Evolutionary conservation across 2,888 invertebrate species (phyloP), one percentile per base, ranked within the genome.

Genomic region (Cheilosia vulpina): DNA sequence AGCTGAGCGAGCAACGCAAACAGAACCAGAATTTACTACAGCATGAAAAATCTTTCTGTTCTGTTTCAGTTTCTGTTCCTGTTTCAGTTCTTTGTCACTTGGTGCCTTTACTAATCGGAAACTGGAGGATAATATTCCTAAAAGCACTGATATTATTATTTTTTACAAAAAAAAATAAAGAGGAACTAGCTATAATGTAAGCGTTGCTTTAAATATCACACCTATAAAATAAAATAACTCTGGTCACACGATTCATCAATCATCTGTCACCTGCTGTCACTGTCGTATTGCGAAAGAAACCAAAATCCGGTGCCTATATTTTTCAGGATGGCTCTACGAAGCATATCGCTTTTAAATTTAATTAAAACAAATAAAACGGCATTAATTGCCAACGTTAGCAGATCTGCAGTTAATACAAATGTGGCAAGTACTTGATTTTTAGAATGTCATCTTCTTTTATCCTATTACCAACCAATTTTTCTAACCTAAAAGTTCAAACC

Each of bases 301-400:
- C 52, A 34, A 69, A 45, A 19, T 0, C 19, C 7, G 21, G 45
- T 43, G 17, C 19, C 19, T 11, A 17, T n/a, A n/a, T 53, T 38
- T 38, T n/a, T 60, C 60, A 76, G 43, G 43, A 84, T 84, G 84
- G 75, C 84, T n/a, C 60, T 84, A 1, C 80, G 80, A 55, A 80
- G 75, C 66, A 66, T 84, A 57, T 65, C 58, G 43, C 15, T 76
- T 47, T 76, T 84, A 60, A 80, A 84, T 24, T 75, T 84, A 34
- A 41, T 75, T 13, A 84, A 84, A 84, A 50, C 45, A 27, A 71
- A 75, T 41, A 71, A 75, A n/a, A 15, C 65, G 27, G 65, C n/a
- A 31, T 58, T 84, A 31, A n/a, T 84, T 2, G 66, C 47, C 11
- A 76, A 34, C 7, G 34, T 76, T 15, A 62, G 21, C 34, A 60